Percentiles rank a stretch among this genome's conserved stretches.
phyloP scores from a whole-genome alignment of 1,140 invertebrate species.

The Atta colombica region DNA sequence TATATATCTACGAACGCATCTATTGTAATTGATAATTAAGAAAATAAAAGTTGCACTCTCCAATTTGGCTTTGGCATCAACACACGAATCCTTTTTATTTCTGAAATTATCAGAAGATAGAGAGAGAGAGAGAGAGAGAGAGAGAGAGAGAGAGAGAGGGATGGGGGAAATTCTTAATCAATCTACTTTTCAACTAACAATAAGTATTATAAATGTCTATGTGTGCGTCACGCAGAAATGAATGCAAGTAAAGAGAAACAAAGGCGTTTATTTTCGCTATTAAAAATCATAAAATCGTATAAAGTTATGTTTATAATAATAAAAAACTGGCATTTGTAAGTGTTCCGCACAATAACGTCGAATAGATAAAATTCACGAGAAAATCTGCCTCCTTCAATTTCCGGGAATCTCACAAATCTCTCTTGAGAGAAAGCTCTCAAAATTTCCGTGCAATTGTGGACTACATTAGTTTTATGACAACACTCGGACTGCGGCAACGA shows the following conservation, averaged over 20 bases:
- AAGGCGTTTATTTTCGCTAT: neutral
- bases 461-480: conserved; percentile 43
- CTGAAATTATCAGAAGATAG: no score
- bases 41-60: neutral
- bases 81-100: neutral
- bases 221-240: neutral
- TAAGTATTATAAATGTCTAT: neutral
- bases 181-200: neutral
- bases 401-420: conserved; percentile 25
- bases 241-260: neutral
- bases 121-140: no score
- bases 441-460: conserved; percentile 34
- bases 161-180: neutral
- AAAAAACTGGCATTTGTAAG: neutral
- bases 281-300: neutral
- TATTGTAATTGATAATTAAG: neutral
- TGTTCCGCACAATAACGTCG: neutral
- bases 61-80: neutral
- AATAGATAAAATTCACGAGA: conserved; percentile 6
- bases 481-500: neutral
- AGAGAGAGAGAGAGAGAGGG: no score
- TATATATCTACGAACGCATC: neutral
- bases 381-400: neutral
- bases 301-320: neutral
- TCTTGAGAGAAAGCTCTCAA: neutral